Base-by-base conservation (phyloP, 1,140 invertebrate genomes). In the Drosophila prosaltans region DNA sequence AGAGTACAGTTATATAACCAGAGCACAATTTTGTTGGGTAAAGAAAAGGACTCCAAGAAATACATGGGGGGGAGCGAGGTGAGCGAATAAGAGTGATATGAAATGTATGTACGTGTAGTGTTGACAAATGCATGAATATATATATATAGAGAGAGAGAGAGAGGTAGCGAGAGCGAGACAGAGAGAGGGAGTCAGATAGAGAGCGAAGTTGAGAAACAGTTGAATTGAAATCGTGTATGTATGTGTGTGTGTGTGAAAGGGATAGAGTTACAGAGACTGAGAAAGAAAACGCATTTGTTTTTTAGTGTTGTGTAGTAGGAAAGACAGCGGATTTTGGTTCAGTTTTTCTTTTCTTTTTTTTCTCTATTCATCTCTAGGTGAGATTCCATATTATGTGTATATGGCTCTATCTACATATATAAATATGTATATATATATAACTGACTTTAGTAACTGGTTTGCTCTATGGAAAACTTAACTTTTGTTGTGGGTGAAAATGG, bases 51-150 rank as follows among this genome's bases (percentile, higher is more conserved):
- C 62, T n/a, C 67, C 65, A 75, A 69, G 36, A 64, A 45, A 75
- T 75, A 75, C 65, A 65, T 75, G 65, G 69, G 36, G 36, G 21
- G 69, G 16, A 16, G 16, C 16, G 16, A 16, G 57, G 57, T 76
- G 54, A 63, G 72, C 26, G 21, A 7, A 39, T 36, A 30, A 30
- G 28, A 36, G 41, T 24, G 6, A 5, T 24, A 40, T 62, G 48
- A 61, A 57, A 59, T 11, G 36, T 36, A 24, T 7, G 24, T 59
- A 32, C 28, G 28, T 2, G 28, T 30, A 30, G 28, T 30, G 28
- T 30, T 30, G 28, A 30, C 28, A 30, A 30, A 30, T 26, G 30
- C 11, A 36, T 55, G 16, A 6, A 36, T 36, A 7, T 26, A 51
- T 26, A 40, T 30, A 2, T 0, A 30, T 0, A 30, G 28, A 30